Conservation (phyloP, 2,113 vertebrate species). For the Cavia aperea region DNA sequence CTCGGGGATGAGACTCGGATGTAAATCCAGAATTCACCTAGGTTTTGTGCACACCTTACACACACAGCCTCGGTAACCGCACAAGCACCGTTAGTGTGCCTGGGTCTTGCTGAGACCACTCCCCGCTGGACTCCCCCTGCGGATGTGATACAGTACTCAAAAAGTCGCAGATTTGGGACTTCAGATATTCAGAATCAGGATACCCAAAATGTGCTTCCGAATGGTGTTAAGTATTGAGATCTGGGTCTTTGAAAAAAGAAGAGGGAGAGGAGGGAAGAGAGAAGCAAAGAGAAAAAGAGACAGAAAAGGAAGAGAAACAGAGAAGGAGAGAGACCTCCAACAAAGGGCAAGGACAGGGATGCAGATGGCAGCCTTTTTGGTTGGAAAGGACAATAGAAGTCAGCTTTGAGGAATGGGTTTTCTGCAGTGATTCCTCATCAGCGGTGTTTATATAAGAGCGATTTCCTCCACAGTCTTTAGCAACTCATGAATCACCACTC, state of each 20-base stretch:
- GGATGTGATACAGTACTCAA: neutral
- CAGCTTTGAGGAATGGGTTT: slow-evolving; percentile 50
- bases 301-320: neutral
- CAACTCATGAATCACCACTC: slow-evolving; percentile 59
- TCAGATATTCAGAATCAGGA: neutral
- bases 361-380: neutral
- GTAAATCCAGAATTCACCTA: neutral
- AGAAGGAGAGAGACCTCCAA: neutral
- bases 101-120: neutral
- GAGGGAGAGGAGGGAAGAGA: neutral
- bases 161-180: neutral
- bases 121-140: no score
- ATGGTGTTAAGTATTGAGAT: neutral
- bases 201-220: neutral
- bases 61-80: no score
- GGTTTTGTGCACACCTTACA: neutral
- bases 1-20: no score
- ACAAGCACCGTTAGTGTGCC: neutral
- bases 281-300: fast-evolving
- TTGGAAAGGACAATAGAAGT: slow-evolving; percentile 60
- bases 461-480: slow-evolving; percentile 57
- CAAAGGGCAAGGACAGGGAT: slow-evolving; percentile 26
- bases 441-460: slow-evolving; percentile 57
- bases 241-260: neutral
- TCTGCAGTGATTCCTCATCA: slow-evolving; percentile 40